A percentile compares a stretch with the other conserved stretches of the same genome.
Conservation (phyloP, 2,797 vertebrate species). For the Acrossocheilus fasciatus region DNA sequence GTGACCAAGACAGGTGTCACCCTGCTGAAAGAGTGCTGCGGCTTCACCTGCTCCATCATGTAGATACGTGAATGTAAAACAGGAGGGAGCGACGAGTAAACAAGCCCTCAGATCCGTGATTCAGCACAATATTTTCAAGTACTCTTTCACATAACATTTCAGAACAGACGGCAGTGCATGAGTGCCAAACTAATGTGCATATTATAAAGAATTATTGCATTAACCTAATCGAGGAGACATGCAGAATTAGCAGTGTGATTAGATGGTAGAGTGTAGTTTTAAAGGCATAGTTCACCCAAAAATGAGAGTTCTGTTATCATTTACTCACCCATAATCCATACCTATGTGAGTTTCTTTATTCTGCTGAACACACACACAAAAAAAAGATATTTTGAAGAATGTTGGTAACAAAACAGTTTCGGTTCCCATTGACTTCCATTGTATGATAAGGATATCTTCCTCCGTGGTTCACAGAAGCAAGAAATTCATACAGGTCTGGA, state of each 20-base stretch:
- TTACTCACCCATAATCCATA: background rate
- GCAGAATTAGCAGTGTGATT: constrained; percentile 51
- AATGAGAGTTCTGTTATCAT: background rate
- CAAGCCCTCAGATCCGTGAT: constrained; percentile 2
- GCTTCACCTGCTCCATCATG: constrained; percentile 89
- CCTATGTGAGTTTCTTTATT: too few relatives aligned
- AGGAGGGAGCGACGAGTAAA: constrained; percentile 3
- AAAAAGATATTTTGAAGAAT: background rate
- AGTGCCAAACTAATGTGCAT: constrained; percentile 25
- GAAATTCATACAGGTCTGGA: background rate
- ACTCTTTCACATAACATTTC: background rate
- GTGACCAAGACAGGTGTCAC: constrained; percentile 83
- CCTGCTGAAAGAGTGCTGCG: constrained; percentile 88
- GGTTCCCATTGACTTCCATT: too few relatives aligned
- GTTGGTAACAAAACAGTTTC: background rate
- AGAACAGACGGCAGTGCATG: constrained; percentile 2
- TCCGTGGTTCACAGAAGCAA: background rate
- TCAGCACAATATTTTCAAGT: constrained; percentile 30
- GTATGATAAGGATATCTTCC: background rate
- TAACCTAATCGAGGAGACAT: constrained; percentile 37
- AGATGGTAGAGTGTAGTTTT: constrained; percentile 44
- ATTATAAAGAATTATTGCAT: constrained; percentile 17
- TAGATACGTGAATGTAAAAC: constrained; percentile 64
- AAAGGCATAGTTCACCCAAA: background rate
- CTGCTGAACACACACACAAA: background rate